Evolutionary conservation across 2,113 vertebrate species (phyloP).

Genomic region (Lampris incognitus): DNA sequence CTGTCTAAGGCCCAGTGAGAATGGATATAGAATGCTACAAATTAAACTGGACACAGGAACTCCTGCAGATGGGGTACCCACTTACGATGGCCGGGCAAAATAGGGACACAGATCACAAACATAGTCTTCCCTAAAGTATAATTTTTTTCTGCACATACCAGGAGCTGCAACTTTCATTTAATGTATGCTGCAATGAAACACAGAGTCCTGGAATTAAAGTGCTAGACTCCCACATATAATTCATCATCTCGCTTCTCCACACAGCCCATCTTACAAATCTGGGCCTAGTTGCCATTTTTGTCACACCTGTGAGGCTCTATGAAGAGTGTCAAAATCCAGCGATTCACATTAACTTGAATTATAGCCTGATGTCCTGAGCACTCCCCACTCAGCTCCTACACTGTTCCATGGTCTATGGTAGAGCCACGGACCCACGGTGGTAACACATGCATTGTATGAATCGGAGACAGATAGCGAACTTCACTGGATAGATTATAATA

Average conservation of each 20-base stretch:
- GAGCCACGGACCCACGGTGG: neutral
- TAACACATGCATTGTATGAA: slow-evolving; percentile 12
- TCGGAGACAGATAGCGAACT: neutral
- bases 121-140: slow-evolving; percentile 27
- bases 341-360: slow-evolving; percentile 31
- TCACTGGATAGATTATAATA: slow-evolving; percentile 12
- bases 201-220: neutral
- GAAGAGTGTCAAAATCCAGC: slow-evolving; percentile 37
- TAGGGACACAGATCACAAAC: slow-evolving; percentile 5
- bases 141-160: slow-evolving; percentile 22
- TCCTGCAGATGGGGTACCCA: slow-evolving; percentile 24
- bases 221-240: slow-evolving; percentile 12
- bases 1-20: slow-evolving; percentile 34
- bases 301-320: slow-evolving; percentile 33
- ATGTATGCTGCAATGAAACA: slow-evolving; percentile 13
- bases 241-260: slow-evolving; percentile 24
- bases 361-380: slow-evolving; percentile 23
- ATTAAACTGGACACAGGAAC: slow-evolving; percentile 60
- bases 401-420: neutral
- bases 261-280: slow-evolving; percentile 23
- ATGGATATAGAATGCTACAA: slow-evolving; percentile 43
- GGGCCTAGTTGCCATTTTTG: slow-evolving; percentile 18
- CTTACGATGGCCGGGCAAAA: slow-evolving; percentile 33
- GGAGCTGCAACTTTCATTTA: slow-evolving; percentile 20
- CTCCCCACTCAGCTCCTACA: slow-evolving; percentile 21